Conservation (phyloP, 2,113 vertebrate species). For the Phylloscopus trochiloides region DNA sequence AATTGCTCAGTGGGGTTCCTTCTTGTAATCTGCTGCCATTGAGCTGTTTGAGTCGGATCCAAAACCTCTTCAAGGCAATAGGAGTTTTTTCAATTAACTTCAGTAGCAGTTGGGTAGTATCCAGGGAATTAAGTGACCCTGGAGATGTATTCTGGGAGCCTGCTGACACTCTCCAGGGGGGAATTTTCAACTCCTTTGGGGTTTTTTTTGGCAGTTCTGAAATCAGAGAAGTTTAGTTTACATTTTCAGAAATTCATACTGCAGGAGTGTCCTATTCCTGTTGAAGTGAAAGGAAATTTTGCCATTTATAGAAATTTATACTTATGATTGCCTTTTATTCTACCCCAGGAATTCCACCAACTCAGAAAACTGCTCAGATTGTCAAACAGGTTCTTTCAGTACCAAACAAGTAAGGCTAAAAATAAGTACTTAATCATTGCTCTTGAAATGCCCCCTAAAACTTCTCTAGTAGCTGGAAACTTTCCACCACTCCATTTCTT, state of each 20-base stretch:
- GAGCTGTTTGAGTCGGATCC: background rate
- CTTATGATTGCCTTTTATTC: background rate
- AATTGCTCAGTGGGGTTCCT: conserved; percentile 2
- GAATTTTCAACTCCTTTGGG: background rate
- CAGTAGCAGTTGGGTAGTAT: background rate
- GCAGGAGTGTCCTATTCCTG: background rate
- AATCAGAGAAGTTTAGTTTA: background rate
- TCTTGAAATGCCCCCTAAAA: background rate
- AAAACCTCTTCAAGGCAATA: conserved; percentile 26
- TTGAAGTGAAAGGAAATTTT: background rate
- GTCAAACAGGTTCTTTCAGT: background rate
- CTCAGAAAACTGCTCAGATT: background rate
- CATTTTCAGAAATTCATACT: background rate
- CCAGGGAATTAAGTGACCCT: conserved; percentile 8
- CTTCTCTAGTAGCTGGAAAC: background rate
- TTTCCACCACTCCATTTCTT: background rate
- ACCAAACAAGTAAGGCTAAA: background rate
- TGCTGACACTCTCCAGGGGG: background rate
- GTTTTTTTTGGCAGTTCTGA: background rate
- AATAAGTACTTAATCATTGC: background rate
- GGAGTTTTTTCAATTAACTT: conserved; percentile 44
- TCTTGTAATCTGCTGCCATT: conserved; percentile 23
- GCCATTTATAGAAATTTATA: background rate
- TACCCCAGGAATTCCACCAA: background rate
- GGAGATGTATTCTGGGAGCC: background rate